Evolutionary conservation across 2,888 invertebrate species (phyloP).

Genomic region (Plebejus melissa): DNA sequence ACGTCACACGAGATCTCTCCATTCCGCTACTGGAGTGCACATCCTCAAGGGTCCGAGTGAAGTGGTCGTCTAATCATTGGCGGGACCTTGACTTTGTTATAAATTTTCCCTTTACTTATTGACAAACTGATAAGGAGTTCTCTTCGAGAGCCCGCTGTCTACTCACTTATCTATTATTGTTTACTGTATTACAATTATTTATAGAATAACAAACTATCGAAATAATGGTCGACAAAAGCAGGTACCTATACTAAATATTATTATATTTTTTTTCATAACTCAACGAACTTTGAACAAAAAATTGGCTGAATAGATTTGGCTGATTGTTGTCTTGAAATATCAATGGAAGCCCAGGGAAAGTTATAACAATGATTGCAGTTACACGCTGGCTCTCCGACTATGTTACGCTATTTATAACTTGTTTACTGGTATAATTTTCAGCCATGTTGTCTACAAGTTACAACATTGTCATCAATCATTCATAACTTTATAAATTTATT

Average conservation of each 20-base stretch:
- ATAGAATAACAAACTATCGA: not conserved
- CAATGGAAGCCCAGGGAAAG: too few species aligned
- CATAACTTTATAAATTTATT: not conserved
- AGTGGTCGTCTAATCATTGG: constrained; percentile 21
- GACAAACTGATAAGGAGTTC: constrained; percentile 11
- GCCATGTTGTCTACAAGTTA: not conserved
- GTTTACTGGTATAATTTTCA: not conserved
- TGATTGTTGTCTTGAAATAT: too few species aligned
- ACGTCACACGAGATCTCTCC: not conserved
- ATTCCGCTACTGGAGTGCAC: constrained; percentile 11
- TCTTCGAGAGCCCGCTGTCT: not conserved
- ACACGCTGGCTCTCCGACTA: not conserved
- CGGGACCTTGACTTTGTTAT: constrained; percentile 22
- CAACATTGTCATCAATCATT: not conserved
- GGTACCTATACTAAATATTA: not conserved
- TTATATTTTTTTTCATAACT: not conserved
- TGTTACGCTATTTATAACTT: constrained; percentile 3
- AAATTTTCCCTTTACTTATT: constrained; percentile 23
- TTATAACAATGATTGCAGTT: not conserved
- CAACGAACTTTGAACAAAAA: not conserved
- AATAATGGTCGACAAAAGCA: not conserved
- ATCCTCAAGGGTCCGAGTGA: not conserved
- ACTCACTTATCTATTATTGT: not conserved
- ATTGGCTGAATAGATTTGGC: too few species aligned
- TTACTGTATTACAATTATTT: not conserved